Base-by-base conservation (phyloP, 2,113 vertebrate species). In the Leucopternis melanops region DNA sequence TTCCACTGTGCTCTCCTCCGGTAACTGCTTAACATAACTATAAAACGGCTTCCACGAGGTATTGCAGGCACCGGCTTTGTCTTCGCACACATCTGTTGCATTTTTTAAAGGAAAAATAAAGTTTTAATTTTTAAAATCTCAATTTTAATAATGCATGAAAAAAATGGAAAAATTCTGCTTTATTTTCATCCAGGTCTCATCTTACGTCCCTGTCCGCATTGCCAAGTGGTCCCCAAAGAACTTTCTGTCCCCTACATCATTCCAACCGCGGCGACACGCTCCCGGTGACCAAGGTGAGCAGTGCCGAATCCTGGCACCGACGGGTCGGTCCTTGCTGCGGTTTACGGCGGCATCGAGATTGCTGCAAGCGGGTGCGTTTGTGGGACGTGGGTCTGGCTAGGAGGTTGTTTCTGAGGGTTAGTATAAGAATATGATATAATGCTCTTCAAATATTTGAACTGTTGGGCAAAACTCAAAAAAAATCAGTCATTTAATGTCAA, bases 121-220 rank as follows among this genome's bases (percentile, higher is more conserved):
- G 86, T 87, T 78, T 97, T 75, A 92, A 86, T 96, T 93, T 97
- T 95, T 96, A 96, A 97, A 94, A 91, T 5, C 92, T 72, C 62
- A 1, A 13, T 94, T 91, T 97, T 84, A 92, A 95, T 96, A 95
- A 95, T 95, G 72, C 94, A 94, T 91, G 92, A 11, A 58, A 85
- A 85, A 87, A 92, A 36, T 0, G 32, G 81, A 27, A 44, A 71
- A 81, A 62, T 19, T 71, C 88, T 18, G 65, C 94, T 93, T 84
- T 65, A 31, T 92, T 95, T 88, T 87, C 70, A 71, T 58, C 50
- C 86, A 78, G 27, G 61, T 91, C 86, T 88, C 69, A 17, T 79
- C 70, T 90, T 16, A 8, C 3, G 1, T 80, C 81, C 81, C 86
- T 57, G 80, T 44, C 85, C 38, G 49, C 6, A 3, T 47, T 66